A percentile compares a stretch with the other conserved stretches of the same genome.
Conservation (phyloP, 2,888 invertebrate species). For the Xylota segnis region DNA sequence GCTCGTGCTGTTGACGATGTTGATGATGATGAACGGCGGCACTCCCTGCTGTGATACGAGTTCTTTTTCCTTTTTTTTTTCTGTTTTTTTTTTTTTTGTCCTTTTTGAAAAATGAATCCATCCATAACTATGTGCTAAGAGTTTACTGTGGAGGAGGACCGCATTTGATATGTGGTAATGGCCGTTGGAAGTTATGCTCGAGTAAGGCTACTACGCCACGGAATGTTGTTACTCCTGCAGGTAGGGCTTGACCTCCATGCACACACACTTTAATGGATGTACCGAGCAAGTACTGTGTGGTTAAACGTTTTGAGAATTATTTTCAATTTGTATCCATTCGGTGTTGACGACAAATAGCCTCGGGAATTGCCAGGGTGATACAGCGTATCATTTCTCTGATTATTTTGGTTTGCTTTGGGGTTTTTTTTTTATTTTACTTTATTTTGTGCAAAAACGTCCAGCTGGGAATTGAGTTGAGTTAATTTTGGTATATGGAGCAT, state of each 20-base stretch:
- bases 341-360: slow-evolving; percentile 41
- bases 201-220: slow-evolving; percentile 17
- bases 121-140: slow-evolving; percentile 61
- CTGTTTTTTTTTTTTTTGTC: slow-evolving; percentile 3
- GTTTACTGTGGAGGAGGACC: slow-evolving; percentile 35
- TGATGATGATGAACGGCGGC: slow-evolving; percentile 72
- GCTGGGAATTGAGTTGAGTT: slow-evolving; percentile 48
- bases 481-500: slow-evolving; percentile 19
- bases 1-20: slow-evolving; percentile 51
- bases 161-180: slow-evolving; percentile 63
- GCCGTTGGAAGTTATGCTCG: slow-evolving; percentile 42
- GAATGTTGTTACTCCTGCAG: slow-evolving; percentile 48
- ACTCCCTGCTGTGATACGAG: slow-evolving; percentile 77
- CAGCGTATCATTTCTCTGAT: slow-evolving; percentile 30
- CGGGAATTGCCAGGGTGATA: slow-evolving; percentile 56
- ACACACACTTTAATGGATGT: slow-evolving; percentile 48
- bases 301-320: slow-evolving; percentile 59
- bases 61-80: slow-evolving; percentile 14
- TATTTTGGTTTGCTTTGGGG: slow-evolving; percentile 33
- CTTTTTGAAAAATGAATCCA: slow-evolving; percentile 64
- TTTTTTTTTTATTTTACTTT: slow-evolving; percentile 4
- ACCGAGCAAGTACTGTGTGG: slow-evolving; percentile 37
- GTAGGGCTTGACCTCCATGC: slow-evolving; percentile 58
- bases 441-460: slow-evolving; percentile 36
- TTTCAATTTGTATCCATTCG: slow-evolving; percentile 52